Evolutionary conservation across 2,797 vertebrate species (phyloP).

Genomic region (Smutsia gigantea): DNA sequence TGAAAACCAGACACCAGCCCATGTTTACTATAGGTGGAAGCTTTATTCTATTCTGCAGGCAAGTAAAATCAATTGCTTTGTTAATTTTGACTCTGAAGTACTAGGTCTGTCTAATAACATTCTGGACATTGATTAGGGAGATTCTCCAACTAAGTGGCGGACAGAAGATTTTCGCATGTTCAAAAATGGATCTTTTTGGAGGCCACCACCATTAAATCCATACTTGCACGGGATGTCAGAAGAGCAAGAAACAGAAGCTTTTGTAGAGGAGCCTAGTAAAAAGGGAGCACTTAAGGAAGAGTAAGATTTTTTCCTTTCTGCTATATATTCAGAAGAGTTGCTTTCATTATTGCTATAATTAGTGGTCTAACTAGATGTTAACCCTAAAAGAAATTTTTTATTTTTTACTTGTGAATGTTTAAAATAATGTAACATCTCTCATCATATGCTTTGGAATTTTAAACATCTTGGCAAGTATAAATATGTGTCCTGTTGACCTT

Average conservation of each 20-base stretch:
- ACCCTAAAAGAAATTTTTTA: neutral
- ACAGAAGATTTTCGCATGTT: constrained; percentile 99
- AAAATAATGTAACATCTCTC: neutral
- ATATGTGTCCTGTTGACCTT: neutral
- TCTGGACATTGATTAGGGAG: constrained; percentile 88
- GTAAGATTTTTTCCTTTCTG: constrained; percentile 86
- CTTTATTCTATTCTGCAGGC: constrained; percentile 99
- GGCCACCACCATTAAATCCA: constrained; percentile 96
- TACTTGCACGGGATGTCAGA: constrained; percentile 97
- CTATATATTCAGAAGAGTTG: constrained; percentile 37
- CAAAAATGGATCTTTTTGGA: constrained; percentile 98
- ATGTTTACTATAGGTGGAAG: constrained; percentile 99
- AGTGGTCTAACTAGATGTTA: constrained; percentile 21
- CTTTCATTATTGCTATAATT: neutral
- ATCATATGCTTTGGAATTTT: constrained; percentile 14
- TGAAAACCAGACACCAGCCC: constrained; percentile 99
- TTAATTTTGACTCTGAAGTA: constrained; percentile 40
- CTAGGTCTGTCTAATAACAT: constrained; percentile 36
- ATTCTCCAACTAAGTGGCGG: constrained; percentile 97
- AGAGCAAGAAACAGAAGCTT: constrained; percentile 94
- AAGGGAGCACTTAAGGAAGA: constrained; percentile 98
- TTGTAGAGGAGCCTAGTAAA: constrained; percentile 94
- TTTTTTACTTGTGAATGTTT: constrained; percentile 38
- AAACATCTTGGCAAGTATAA: neutral
- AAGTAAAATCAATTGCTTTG: constrained; percentile 77